These are phyloP conservation scores for Tenualosa thibaudeaui DNA, from an alignment of 2,797 vertebrate genomes.

Conservation along the genomic window DNA sequence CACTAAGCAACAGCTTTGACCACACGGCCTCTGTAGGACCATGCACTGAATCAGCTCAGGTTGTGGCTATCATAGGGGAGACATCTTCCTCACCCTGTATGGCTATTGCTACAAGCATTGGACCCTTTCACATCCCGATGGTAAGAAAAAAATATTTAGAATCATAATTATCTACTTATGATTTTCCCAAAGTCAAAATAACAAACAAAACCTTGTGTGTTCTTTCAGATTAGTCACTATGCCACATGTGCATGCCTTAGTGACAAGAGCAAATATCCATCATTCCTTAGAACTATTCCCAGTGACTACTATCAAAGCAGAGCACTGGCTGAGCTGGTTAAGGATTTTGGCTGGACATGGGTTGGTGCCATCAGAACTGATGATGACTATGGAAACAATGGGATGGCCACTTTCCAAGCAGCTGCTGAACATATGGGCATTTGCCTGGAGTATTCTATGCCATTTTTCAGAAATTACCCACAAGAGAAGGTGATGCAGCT, in stretches of 20 bases:
- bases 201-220: neutral
- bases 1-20: slow-evolving; percentile 34
- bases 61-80: slow-evolving; percentile 21
- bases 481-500: slow-evolving; percentile 58
- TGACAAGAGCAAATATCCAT: slow-evolving; percentile 52
- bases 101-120: slow-evolving; percentile 12
- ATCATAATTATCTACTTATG: neutral
- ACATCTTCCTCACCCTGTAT: slow-evolving; percentile 18
- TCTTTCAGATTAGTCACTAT: slow-evolving; percentile 43
- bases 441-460: slow-evolving; percentile 68
- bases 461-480: slow-evolving; percentile 65
- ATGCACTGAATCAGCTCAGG: slow-evolving; percentile 23
- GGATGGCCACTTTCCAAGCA: slow-evolving; percentile 64
- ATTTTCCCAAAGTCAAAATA: neutral
- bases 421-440: slow-evolving; percentile 60
- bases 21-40: neutral
- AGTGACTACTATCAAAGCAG: slow-evolving; percentile 54
- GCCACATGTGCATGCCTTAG: slow-evolving; percentile 53
- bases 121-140: neutral
- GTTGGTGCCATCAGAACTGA: slow-evolving; percentile 52
- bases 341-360: slow-evolving; percentile 56
- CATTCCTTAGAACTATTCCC: slow-evolving; percentile 54
- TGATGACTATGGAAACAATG: slow-evolving; percentile 63
- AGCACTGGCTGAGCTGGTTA: slow-evolving; percentile 51
- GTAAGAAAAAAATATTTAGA: neutral